Percentiles rank a stretch among this genome's conserved stretches.
phyloP scores from a whole-genome alignment of 1,140 invertebrate genomes.

The Euwallacea similis region DNA sequence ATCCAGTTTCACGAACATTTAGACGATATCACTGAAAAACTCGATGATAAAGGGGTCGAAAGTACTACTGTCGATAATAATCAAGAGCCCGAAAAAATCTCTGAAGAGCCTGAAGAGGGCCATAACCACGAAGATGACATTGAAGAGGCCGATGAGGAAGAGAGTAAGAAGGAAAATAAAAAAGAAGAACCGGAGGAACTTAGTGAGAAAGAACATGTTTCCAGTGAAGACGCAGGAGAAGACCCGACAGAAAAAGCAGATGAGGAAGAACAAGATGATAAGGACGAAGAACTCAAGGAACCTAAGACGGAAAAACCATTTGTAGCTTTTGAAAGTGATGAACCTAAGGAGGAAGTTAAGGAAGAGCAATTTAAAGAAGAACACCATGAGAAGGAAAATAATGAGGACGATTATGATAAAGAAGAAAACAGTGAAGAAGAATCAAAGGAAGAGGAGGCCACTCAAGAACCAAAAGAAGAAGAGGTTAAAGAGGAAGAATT shows the following conservation, averaged over 20 bases:
- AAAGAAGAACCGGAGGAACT: conserved; percentile 8
- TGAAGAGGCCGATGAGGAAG: conserved; percentile 4
- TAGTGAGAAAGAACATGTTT: neutral
- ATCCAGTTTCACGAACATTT: neutral
- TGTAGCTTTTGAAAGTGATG: conserved; percentile 56
- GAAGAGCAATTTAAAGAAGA: conserved; percentile 17
- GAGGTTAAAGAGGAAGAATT: conserved; percentile 9
- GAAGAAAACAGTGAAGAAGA: conserved; percentile 22
- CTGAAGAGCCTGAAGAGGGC: too few relatives aligned
- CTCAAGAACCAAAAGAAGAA: conserved; percentile 27
- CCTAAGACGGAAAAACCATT: neutral
- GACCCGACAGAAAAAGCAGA: conserved; percentile 51
- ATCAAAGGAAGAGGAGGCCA: conserved; percentile 20
- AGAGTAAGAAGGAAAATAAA: neutral
- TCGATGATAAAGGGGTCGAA: conserved; percentile 55
- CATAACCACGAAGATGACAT: neutral
- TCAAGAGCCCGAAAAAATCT: neutral
- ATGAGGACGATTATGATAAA: conserved; percentile 17
- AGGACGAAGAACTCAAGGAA: conserved; percentile 9
- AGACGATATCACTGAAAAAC: neutral
- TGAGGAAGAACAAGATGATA: conserved; percentile 52
- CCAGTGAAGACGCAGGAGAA: neutral
- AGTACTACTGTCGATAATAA: conserved; percentile 3
- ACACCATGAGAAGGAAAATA: conserved; percentile 52
- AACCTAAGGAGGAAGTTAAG: neutral